Base-by-base conservation (phyloP, 2,797 vertebrate genomes). In the Cossypha niveicapilla region DNA sequence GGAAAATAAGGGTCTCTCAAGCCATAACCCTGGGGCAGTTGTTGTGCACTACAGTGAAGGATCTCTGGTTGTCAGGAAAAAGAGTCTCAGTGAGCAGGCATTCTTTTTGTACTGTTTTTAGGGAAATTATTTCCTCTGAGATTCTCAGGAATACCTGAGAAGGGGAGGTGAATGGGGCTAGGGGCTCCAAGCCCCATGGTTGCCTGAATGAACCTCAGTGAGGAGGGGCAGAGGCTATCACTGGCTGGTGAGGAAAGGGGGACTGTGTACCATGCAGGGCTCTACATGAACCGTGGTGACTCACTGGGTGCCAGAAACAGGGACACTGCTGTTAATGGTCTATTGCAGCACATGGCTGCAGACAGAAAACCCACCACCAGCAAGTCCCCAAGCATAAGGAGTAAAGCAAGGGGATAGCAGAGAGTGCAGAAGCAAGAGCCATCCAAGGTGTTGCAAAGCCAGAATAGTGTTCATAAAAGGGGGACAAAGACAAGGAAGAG, bases 1-100 rank as follows among this genome's bases (percentile, higher is more conserved):
- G 14, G 63, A 95, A 95, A 88, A 94, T 56, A 72, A 72, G 90
- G 91, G 92, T 94, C 76, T 88, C 68, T 54, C 24, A 63, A 85
- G 86, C 76, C 60, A 65, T 71, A 78, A 70, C 67, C 93, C 72
- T 80, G 65, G 84, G 85, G 92, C 66, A 58, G 53, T 41, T 92
- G 75, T 75, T 90, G 56, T 87, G 84, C 83, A 70, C 82, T 85
- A 37, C 35, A 74, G 58, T n/a, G 39, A 81, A 88, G 65, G 48
- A 62, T 83, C 58, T 70, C 62, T 4, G 10, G 34, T 61, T 77
- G 44, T 92, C 61, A 75, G 73, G 37, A 81, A 66, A 60, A 86
- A 73, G 25, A 18, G 35, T 65, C 60, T 90, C 30, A 63, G 79
- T 0, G 2, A 78, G 73, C 57, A 74, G 23, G 60, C 2, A 0